These are phyloP conservation scores for Hirundo rustica DNA, from an alignment of 2,797 vertebrate genomes.

Conservation along the genomic window DNA sequence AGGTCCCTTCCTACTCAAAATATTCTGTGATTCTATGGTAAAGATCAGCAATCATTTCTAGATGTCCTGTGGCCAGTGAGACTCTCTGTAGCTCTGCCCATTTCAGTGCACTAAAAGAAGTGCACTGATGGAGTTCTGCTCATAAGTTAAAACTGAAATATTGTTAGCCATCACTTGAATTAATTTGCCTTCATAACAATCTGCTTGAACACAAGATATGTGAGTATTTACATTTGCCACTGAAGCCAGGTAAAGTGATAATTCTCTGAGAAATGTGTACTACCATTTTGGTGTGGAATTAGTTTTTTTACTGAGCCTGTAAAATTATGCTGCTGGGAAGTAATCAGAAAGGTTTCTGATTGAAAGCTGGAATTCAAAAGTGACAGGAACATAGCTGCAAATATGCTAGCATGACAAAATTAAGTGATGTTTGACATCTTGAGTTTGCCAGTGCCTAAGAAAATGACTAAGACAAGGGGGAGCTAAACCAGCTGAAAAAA, in stretches of 20 bases:
- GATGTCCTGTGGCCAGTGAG: background rate
- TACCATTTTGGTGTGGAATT: background rate
- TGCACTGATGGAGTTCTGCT: background rate
- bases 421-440: background rate
- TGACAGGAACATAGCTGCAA: background rate
- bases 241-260: background rate
- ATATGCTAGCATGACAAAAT: background rate
- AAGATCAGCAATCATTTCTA: background rate
- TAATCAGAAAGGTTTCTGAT: background rate
- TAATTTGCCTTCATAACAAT: background rate
- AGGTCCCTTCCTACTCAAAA: background rate
- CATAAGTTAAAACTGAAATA: background rate
- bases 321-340: background rate
- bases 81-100: background rate
- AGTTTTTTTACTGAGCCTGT: background rate
- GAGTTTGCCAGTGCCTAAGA: background rate
- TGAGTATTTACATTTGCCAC: background rate
- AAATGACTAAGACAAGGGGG: background rate
- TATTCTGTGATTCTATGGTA: background rate
- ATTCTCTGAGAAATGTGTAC: background rate
- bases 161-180: background rate
- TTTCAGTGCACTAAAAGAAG: background rate
- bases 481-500: background rate
- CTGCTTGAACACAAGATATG: background rate
- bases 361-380: constrained; percentile 27